phyloP scores from a whole-genome alignment of 1,140 invertebrate species.

The Drosophila santomea region DNA sequence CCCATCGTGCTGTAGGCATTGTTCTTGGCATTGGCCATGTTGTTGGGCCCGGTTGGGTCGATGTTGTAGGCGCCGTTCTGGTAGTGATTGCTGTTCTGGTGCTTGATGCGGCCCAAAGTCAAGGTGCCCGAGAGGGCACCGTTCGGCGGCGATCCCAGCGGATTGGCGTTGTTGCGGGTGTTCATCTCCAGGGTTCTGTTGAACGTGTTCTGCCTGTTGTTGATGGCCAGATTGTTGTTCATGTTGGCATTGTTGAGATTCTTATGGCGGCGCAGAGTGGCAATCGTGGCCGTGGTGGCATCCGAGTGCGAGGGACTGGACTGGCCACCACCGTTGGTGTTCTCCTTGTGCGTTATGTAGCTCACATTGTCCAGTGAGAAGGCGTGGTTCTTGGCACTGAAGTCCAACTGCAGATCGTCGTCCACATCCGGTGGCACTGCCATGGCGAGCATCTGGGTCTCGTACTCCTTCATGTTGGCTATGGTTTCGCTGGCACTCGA shows the following conservation, averaged over 20 bases:
- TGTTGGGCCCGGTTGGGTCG: slow-evolving; percentile 75
- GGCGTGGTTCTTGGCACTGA: slow-evolving; percentile 93
- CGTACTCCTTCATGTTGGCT: slow-evolving; percentile 90
- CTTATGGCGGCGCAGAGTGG: slow-evolving; percentile 87
- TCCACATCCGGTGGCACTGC: slow-evolving; percentile 92
- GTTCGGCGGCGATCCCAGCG: slow-evolving; percentile 62
- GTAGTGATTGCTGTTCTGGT: slow-evolving; percentile 79
- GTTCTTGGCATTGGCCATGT: slow-evolving; percentile 82
- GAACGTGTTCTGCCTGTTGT: slow-evolving; percentile 85
- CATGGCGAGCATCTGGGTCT: slow-evolving; percentile 95
- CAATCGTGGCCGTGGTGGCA: slow-evolving; percentile 90
- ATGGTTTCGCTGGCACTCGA: slow-evolving; percentile 81
- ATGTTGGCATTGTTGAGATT: slow-evolving; percentile 75
- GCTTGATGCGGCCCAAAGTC: slow-evolving; percentile 81
- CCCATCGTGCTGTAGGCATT: slow-evolving; percentile 86
- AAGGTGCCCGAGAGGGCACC: slow-evolving; percentile 71
- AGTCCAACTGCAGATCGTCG: slow-evolving; percentile 93
- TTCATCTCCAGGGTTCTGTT: slow-evolving; percentile 83
- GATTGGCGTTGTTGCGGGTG: slow-evolving; percentile 83
- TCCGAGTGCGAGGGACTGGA: slow-evolving; percentile 92
- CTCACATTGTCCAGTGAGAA: slow-evolving; percentile 94
- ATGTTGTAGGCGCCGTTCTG: slow-evolving; percentile 82
- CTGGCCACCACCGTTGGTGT: slow-evolving; percentile 89
- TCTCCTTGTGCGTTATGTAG: slow-evolving; percentile 92
- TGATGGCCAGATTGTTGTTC: slow-evolving; percentile 85